Conservation (phyloP, 2,113 vertebrate genomes). For the Saiga tatarica region DNA sequence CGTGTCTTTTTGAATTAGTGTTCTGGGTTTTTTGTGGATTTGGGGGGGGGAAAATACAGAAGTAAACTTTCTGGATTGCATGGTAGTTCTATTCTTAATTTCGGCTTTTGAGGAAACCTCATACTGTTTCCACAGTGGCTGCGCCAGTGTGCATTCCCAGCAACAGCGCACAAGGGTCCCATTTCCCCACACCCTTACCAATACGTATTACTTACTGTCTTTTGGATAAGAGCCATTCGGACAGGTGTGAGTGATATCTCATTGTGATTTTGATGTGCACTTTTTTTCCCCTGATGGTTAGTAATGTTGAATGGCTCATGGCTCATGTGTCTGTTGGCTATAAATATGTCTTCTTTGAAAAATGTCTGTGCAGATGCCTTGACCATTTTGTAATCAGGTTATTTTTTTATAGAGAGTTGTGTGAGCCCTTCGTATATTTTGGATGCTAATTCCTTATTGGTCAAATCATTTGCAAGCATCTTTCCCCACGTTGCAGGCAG, state of each 20-base stretch:
- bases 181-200: background rate
- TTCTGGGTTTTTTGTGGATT: background rate
- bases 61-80: background rate
- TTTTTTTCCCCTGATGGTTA: background rate
- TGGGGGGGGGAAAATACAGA: background rate
- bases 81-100: background rate
- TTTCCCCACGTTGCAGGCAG: background rate
- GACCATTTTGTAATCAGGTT: background rate
- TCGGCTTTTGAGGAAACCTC: background rate
- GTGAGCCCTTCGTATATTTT: background rate
- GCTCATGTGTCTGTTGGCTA: background rate
- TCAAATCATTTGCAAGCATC: background rate
- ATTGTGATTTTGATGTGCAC: background rate
- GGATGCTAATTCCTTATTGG: background rate
- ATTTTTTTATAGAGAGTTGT: background rate
- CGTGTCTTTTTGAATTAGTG: background rate
- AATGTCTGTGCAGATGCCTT: background rate
- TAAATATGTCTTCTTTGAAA: background rate
- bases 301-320: background rate
- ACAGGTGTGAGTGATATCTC: background rate
- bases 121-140: background rate
- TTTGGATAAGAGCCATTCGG: background rate
- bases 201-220: background rate
- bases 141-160: background rate
- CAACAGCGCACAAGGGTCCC: accelerated